phyloP scores from a whole-genome alignment of 2,888 invertebrate species.

The Poecilobothrus nobilitatus region DNA sequence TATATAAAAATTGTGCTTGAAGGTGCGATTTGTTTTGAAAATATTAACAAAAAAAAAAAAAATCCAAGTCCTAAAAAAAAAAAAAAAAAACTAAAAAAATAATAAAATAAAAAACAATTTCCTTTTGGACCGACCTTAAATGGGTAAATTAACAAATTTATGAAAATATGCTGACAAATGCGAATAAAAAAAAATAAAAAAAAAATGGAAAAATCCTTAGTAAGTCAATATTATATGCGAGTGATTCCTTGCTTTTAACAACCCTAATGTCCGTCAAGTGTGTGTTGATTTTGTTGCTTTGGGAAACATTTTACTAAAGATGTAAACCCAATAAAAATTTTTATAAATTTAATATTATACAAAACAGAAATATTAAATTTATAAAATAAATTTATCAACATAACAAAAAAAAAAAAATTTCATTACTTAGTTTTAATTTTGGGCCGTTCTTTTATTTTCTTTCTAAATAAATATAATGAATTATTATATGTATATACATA shows the following conservation, averaged over 20 bases:
- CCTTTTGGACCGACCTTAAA: background rate
- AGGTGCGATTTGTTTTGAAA: background rate
- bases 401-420: no score
- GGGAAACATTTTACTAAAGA: background rate
- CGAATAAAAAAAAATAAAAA: background rate
- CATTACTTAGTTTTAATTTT: no score
- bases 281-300: background rate
- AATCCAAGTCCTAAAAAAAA: background rate
- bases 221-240: background rate
- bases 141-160: conserved; percentile 1
- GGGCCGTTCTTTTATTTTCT: no score
- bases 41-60: background rate
- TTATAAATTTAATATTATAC: no score
- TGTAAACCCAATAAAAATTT: background rate
- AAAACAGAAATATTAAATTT: no score
- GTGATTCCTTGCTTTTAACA: background rate
- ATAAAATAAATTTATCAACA: no score
- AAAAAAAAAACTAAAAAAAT: no score
- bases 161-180: conserved; percentile 6
- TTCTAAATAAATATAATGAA: no score
- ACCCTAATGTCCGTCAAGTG: conserved; percentile 6
- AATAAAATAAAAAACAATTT: background rate
- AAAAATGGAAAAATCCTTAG: background rate
- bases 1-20: background rate
- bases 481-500: no score